Base-by-base conservation (phyloP, 2,113 vertebrate species). In the Oncorhynchus kisutch region DNA sequence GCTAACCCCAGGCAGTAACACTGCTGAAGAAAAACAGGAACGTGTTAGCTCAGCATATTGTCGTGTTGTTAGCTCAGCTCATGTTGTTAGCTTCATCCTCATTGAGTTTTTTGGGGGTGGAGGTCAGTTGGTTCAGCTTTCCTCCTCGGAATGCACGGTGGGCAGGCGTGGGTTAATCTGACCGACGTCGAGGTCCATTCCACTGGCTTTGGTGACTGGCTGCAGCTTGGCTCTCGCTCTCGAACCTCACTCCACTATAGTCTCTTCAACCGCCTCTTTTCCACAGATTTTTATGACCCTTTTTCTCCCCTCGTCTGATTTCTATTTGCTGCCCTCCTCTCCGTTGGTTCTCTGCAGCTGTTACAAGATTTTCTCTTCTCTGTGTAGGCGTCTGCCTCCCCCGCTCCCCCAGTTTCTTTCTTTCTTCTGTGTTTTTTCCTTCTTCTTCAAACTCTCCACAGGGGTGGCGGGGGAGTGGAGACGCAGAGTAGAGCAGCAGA, bases 21-120 rank as follows among this genome's bases (percentile, higher is more conserved):
- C 27, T 3, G 27, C 29, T 18, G 67, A 34, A 18, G 59, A 9
- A 20, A 31, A 39, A 68, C 65, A 20, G 67, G 75, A 54, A 74
- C 71, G 14, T 75, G 64, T 45, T 45, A 45, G 39, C 39, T 45
- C 39, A 45, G 39, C 39, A 45, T 45, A 45, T 45, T 45, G 39
- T 45, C 11, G 9, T 45, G 39, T 80, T 51, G 84, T 39, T 91
- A 1, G 5, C 71, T 80, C 34, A 84, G 91, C 96, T 99, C 98
- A 95, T 98, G 96, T 45, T 45, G 39, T 45, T 45, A 83, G 98
- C 97, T 93, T 97, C 97, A 98, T 98, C 93, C 94, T 98, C 90
- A 85, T 90, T 83, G 81, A 91, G 90, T 87, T 81, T 81, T 75
- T 31, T 65, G 18, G 70, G 12, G 57, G 79, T 76, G 69, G 25